Evolutionary conservation across 2,797 vertebrate species (phyloP).

Genomic region (Orestias chungarensis): DNA sequence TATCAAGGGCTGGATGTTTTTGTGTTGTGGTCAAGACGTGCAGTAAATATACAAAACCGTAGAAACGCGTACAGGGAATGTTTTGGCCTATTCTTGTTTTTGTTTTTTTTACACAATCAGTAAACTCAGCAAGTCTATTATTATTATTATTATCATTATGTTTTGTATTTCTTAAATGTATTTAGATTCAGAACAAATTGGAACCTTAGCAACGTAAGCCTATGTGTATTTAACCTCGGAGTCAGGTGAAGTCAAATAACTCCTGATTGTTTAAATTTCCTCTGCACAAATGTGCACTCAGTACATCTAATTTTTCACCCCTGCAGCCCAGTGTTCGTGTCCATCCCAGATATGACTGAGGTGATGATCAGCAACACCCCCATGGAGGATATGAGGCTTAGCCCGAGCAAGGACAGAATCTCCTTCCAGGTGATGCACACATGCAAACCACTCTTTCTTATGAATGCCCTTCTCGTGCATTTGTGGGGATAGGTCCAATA

Average conservation of each 20-base stretch:
- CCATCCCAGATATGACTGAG: conserved; percentile 93
- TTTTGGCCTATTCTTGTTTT: not conserved
- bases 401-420: conserved; percentile 91
- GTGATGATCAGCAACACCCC: conserved; percentile 94
- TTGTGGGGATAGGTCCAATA: not conserved
- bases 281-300: not conserved
- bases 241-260: not conserved
- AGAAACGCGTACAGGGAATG: not conserved
- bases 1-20: conserved; percentile 4
- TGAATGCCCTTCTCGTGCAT: not conserved
- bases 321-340: conserved; percentile 89
- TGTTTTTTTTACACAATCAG: too few species aligned
- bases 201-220: not conserved
- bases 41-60: conserved; percentile 26
- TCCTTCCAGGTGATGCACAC: conserved; percentile 88
- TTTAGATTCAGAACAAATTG: not conserved
- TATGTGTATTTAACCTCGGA: not conserved
- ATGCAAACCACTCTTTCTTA: not conserved
- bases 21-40: conserved; percentile 48
- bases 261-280: not conserved
- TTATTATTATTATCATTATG: not conserved
- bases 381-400: conserved; percentile 95
- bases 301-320: conserved; percentile 27
- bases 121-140: too few species aligned
- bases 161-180: too few species aligned